Evolutionary conservation across 2,888 invertebrate genomes (phyloP), one percentile per base, ranked within the genome.

Genomic region (Xestia xanthographa): DNA sequence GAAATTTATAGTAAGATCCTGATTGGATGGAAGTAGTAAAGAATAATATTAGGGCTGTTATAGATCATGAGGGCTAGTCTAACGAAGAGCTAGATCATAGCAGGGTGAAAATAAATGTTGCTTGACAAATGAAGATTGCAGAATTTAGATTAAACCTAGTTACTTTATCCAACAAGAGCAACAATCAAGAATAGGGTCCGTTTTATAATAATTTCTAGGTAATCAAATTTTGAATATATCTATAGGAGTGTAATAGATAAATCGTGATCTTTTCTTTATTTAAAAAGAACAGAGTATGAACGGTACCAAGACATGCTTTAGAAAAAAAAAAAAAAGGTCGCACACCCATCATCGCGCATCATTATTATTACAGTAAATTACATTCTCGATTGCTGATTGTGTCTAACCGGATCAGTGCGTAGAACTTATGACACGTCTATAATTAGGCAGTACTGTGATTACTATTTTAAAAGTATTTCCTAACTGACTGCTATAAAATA

Each of bases 341-440:
- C 45, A 29, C 29, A 26, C 56, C 20, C 38, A 74, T 56, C 79
- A 65, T 65, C 20, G 60, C 29, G 50, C n/a, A 34, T 41, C 43
- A 63, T 48, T 81, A 50, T 63, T 79, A 63, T 75, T 48, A 81
- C 75, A 79, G 75, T 79, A 67, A 81, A 82, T 82, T 43, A 75
- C 63, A 63, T 43, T 65, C 56, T 43, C 14, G 8, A 5, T 56
- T 56, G 22, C 41, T n/a, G 17, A 53, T 22, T 58, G 17, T 29
- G n/a, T 45, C 20, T 38, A 38, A 66, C 20, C 34, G 38, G 45
- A 38, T 38, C 20, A n/a, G 17, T 75, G 41, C n/a, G 2, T 75
- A n/a, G 1, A 58, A 41, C 17, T 41, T 26, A 38, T 77, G 43
- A 45, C n/a, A 56, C 20, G 5, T 41, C 14, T n/a, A 11, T 38